phyloP scores from a whole-genome alignment of 2,888 invertebrate species.

The Drosophila fungiperda region DNA sequence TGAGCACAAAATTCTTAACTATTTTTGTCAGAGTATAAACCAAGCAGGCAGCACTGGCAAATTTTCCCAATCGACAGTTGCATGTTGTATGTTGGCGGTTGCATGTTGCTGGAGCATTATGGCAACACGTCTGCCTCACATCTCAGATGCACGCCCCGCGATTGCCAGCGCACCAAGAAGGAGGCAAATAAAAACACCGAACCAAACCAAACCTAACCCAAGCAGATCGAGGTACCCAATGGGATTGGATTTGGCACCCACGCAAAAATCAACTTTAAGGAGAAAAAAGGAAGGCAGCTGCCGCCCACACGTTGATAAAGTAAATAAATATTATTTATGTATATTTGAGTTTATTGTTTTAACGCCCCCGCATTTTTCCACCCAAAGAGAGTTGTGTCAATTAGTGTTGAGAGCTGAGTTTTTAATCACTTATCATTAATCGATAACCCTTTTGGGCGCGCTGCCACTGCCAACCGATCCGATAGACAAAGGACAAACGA shows the following conservation, averaged over 20 bases:
- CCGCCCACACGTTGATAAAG: conserved; percentile 48
- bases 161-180: conserved; percentile 46
- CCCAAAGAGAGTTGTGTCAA: conserved; percentile 43
- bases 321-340: conserved; percentile 70
- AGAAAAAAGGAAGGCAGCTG: conserved; percentile 5
- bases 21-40: not conserved
- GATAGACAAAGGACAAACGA: not conserved
- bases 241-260: conserved; percentile 32
- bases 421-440: conserved; percentile 43
- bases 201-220: not conserved
- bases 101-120: conserved; percentile 60
- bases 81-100: conserved; percentile 45
- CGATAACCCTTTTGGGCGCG: conserved; percentile 60
- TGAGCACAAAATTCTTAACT: not conserved
- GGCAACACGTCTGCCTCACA: conserved; percentile 60
- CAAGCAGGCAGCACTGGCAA: conserved; percentile 46
- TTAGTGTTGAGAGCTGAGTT: conserved; percentile 34
- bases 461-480: conserved; percentile 4
- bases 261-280: conserved; percentile 17
- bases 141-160: conserved; percentile 71
- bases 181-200: conserved; percentile 6
- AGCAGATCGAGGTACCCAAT: conserved; percentile 1
- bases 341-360: conserved; percentile 49
- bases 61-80: conserved; percentile 49
- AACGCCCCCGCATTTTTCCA: conserved; percentile 27